Percentiles rank a stretch among this genome's conserved stretches.
Conservation (phyloP, 2,888 invertebrate genomes). For the Coleophora flavipennella region DNA sequence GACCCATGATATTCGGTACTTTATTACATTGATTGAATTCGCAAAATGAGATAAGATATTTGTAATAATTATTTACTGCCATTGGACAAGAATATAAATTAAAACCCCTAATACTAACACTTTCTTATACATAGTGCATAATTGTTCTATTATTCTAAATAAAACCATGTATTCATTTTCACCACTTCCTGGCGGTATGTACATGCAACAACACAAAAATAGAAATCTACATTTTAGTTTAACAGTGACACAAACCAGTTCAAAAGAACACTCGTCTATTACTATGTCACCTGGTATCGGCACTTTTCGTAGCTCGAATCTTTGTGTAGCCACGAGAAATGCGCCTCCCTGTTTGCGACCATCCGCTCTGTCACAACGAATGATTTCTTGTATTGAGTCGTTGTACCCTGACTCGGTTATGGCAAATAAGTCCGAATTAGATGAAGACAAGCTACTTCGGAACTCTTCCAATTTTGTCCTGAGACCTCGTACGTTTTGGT, state of each 20-base stretch:
- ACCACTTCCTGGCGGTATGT: slow-evolving; percentile 16
- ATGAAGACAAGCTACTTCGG: no score
- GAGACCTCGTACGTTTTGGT: no score
- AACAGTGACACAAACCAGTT: slow-evolving; percentile 13
- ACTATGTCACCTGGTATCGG: slow-evolving; percentile 6
- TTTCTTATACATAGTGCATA: slow-evolving; percentile 2
- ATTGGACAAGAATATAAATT: not conserved
- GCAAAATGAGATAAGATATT: not conserved
- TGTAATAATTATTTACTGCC: not conserved
- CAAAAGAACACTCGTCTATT: slow-evolving; percentile 10
- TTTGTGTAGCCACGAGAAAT: slow-evolving; percentile 12
- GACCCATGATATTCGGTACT: not conserved
- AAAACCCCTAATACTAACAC: not conserved
- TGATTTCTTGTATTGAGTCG: slow-evolving; percentile 9
- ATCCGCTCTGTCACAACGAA: slow-evolving; percentile 12
- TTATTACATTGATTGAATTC: not conserved
- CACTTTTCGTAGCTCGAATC: slow-evolving; percentile 10
- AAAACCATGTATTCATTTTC: slow-evolving; percentile 15
- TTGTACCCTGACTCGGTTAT: slow-evolving; percentile 3
- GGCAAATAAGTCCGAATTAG: not conserved
- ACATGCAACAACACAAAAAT: slow-evolving; percentile 13
- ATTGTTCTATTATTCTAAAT: slow-evolving; percentile 15
- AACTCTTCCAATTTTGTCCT: no score
- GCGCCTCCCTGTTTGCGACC: slow-evolving; percentile 5
- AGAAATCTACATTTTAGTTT: slow-evolving; percentile 7